A percentile compares a stretch with the other conserved stretches of the same genome.
Evolutionary conservation across 2,113 vertebrate species (phyloP).

Genomic region (Pavo muticus): DNA sequence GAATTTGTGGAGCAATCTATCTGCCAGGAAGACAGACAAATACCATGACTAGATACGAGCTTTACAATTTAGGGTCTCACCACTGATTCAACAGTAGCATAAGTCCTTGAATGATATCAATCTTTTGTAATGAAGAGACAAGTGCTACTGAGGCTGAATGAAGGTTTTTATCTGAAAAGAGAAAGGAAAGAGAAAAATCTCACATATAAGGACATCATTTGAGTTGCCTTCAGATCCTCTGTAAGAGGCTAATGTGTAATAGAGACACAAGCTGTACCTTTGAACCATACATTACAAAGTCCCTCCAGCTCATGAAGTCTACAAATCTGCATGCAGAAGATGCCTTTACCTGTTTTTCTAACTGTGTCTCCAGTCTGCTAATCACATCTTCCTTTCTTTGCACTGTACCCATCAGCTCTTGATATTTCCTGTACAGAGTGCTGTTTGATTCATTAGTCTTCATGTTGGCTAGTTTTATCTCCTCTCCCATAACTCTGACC

Average conservation of each 20-base stretch:
- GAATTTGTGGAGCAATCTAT: not conserved
- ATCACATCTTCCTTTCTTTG: conserved; percentile 86
- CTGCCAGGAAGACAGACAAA: not conserved
- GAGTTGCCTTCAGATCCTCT: not conserved
- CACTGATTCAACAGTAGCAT: not conserved
- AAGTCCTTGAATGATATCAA: not conserved
- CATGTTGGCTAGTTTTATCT: conserved; percentile 82
- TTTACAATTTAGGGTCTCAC: not conserved
- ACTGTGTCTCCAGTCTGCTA: conserved; percentile 82
- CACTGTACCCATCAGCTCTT: conserved; percentile 80
- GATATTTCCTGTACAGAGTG: conserved; percentile 81
- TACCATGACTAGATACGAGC: not conserved
- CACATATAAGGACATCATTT: not conserved
- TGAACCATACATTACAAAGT: not conserved
- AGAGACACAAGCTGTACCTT: not conserved
- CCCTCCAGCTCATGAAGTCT: not conserved
- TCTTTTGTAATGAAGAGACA: not conserved
- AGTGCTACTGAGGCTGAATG: not conserved
- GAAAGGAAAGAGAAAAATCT: not conserved
- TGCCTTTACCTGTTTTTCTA: conserved; percentile 86
- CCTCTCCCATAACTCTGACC: conserved; percentile 89
- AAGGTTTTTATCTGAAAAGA: not conserved
- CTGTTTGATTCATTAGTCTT: conserved; percentile 84
- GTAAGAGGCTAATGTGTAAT: not conserved
- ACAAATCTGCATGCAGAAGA: not conserved